phyloP scores from a whole-genome alignment of 1,140 invertebrate genomes.

The Calephelis virginiensis region DNA sequence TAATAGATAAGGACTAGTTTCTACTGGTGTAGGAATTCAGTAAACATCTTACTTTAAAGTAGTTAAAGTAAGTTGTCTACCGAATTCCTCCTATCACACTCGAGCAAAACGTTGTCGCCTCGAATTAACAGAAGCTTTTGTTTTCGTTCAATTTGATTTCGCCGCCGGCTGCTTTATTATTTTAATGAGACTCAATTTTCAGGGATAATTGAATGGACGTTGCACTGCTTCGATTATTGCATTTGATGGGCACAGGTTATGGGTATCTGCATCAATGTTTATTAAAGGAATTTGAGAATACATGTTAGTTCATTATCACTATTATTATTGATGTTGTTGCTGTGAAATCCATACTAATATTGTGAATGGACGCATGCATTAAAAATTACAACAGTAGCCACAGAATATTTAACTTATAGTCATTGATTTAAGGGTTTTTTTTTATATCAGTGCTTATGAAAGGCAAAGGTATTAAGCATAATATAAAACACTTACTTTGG shows the following conservation, averaged over 20 bases:
- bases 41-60: neutral
- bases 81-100: conserved; percentile 41
- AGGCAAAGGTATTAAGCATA: too few relatives aligned
- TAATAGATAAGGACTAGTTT: too few relatives aligned
- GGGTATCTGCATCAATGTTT: conserved; percentile 17
- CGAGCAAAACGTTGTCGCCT: conserved; percentile 52
- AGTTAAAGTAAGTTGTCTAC: conserved; percentile 19
- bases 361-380: too few relatives aligned
- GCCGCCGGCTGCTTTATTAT: conserved; percentile 75
- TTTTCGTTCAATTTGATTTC: conserved; percentile 76
- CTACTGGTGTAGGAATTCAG: too few relatives aligned
- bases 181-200: conserved; percentile 77
- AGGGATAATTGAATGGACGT: conserved; percentile 73
- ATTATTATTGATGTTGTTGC: neutral
- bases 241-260: conserved; percentile 49
- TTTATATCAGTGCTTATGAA: too few relatives aligned
- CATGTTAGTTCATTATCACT: conserved; percentile 6
- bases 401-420: too few relatives aligned
- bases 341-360: conserved; percentile 22
- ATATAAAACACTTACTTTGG: too few relatives aligned
- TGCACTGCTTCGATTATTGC: conserved; percentile 63
- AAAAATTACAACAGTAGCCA: too few relatives aligned
- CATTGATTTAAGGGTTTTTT: too few relatives aligned
- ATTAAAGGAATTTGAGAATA: conserved; percentile 14
- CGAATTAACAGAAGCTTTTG: conserved; percentile 71